A percentile compares a stretch with the other conserved stretches of the same genome.
Conservation (phyloP, 2,888 invertebrate species). For the Eurytoma californica region DNA sequence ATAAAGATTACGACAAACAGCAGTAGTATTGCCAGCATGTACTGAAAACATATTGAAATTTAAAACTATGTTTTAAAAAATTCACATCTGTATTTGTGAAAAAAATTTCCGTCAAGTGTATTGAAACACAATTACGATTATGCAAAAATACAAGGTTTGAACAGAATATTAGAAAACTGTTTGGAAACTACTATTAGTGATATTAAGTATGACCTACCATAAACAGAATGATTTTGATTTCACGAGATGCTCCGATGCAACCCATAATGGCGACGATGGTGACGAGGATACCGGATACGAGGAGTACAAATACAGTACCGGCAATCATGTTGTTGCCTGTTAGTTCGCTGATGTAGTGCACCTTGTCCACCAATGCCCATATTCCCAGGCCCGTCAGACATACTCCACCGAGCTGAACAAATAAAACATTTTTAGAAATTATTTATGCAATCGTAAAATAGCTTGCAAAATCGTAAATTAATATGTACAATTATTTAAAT, state of each 20-base stretch:
- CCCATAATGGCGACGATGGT: conserved; percentile 92
- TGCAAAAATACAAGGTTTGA: too few relatives aligned
- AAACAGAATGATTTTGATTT: conserved; percentile 94
- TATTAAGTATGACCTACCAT: conserved; percentile 79
- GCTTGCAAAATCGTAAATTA: too few relatives aligned
- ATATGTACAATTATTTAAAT: too few relatives aligned
- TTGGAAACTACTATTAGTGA: not conserved
- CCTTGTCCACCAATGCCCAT: conserved; percentile 90
- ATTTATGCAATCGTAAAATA: not conserved
- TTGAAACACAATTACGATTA: too few relatives aligned
- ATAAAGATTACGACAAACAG: conserved; percentile 93
- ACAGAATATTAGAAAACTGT: too few relatives aligned
- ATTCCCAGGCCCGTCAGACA: conserved; percentile 86
- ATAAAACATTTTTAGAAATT: not conserved
- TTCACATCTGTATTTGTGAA: not conserved
- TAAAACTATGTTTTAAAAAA: not conserved
- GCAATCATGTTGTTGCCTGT: conserved; percentile 90
- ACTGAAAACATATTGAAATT: conserved; percentile 78
- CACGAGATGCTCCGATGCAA: conserved; percentile 94
- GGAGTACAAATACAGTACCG: conserved; percentile 89
- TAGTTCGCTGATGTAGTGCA: conserved; percentile 86
- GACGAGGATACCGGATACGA: conserved; percentile 88
- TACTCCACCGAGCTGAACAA: conserved; percentile 85
- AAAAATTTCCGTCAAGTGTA: too few relatives aligned
- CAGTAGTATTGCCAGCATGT: conserved; percentile 91